Evolutionary conservation across 1,140 invertebrate genomes (phyloP).

Genomic region (Branchinecta lindahli): DNA sequence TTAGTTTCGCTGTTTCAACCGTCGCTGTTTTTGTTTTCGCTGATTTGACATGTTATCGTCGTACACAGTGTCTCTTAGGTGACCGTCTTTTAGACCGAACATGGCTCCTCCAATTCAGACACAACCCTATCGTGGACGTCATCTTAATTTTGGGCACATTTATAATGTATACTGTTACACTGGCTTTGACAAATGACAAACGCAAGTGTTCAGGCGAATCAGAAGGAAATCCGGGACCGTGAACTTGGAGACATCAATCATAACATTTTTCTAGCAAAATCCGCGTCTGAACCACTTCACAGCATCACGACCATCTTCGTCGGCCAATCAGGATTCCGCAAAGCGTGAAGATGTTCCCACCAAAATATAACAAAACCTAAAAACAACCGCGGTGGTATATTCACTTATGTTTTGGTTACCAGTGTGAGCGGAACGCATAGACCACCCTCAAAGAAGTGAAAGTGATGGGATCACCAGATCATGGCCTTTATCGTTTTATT

Average conservation of each 20-base stretch:
- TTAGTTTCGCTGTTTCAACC: no score
- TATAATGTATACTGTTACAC: no score
- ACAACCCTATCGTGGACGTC: no score
- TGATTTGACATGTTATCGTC: no score
- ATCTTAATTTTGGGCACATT: no score
- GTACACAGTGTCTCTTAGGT: no score
- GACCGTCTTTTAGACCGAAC: no score
- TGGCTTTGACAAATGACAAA: conserved; percentile 1
- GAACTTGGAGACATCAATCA: conserved; percentile 2
- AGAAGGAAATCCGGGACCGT: conserved; percentile 8
- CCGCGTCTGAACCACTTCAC: not conserved
- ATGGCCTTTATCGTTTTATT: not conserved
- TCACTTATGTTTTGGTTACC: not conserved
- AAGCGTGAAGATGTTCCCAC: not conserved
- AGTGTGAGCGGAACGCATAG: not conserved
- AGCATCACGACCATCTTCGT: not conserved
- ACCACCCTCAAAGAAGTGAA: not conserved
- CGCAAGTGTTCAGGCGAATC: not conserved
- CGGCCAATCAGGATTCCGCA: not conserved
- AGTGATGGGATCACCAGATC: conserved; percentile 2
- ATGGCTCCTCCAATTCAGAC: no score
- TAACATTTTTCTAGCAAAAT: not conserved
- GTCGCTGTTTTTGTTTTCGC: no score
- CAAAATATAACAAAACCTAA: not conserved
- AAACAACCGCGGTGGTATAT: not conserved